Percentiles rank a stretch among this genome's conserved stretches.
Conservation (phyloP, 2,888 invertebrate species). For the Biston stratarius region DNA sequence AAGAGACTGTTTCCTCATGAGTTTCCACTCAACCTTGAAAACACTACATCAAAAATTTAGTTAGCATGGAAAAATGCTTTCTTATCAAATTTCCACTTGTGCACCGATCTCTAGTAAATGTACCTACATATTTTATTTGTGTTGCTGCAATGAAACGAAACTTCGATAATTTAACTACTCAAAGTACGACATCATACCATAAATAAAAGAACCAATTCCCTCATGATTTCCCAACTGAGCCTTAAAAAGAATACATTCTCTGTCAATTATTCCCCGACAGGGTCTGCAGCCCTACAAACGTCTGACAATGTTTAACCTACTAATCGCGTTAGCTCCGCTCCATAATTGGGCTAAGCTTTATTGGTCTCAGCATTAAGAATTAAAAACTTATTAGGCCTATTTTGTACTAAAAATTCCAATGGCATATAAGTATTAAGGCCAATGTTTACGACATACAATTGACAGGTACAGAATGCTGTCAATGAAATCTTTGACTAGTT, state of each 20-base stretch:
- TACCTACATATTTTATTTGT: too few species aligned
- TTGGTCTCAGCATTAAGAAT: constrained; percentile 34
- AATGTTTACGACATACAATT: constrained; percentile 46
- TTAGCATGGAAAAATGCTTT: too few species aligned
- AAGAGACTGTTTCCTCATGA: background rate
- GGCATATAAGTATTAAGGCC: constrained; percentile 44
- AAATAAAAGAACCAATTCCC: too few species aligned
- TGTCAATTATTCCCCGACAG: constrained; percentile 35
- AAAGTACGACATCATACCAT: too few species aligned
- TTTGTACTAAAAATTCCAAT: constrained; percentile 37
- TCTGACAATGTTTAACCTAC: constrained; percentile 31
- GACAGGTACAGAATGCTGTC: constrained; percentile 51
- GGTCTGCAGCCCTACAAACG: constrained; percentile 39
- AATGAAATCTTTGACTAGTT: constrained; percentile 53
- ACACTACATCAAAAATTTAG: too few species aligned
- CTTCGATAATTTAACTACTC: too few species aligned
- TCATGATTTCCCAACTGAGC: constrained; percentile 1
- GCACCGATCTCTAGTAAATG: too few species aligned
- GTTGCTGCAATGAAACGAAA: too few species aligned
- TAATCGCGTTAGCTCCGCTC: constrained; percentile 41
- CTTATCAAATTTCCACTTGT: too few species aligned
- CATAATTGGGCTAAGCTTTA: constrained; percentile 49
- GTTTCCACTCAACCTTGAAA: constrained; percentile 21
- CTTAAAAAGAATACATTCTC: constrained; percentile 20
- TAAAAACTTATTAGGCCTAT: constrained; percentile 39